These are phyloP conservation scores for Argyra leucocephala DNA, from an alignment of 2,888 invertebrate species.

Conservation along the genomic window DNA sequence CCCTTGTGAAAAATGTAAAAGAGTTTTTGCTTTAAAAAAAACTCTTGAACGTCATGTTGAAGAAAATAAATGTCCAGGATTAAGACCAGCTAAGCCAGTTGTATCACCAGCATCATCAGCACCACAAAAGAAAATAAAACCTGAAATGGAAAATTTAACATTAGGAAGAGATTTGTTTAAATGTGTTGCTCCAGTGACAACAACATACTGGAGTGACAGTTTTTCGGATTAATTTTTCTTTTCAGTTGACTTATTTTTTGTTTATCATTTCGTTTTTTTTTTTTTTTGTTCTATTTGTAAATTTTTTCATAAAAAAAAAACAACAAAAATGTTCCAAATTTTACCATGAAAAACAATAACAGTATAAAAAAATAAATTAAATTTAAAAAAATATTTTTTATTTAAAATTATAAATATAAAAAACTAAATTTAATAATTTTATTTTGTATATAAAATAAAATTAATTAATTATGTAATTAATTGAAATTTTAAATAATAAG, in stretches of 20 bases:
- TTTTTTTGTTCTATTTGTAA: no score
- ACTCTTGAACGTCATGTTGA: slow-evolving; percentile 36
- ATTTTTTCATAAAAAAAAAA: no score
- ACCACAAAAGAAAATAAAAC: slow-evolving; percentile 18
- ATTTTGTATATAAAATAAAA: no score
- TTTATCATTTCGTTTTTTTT: slow-evolving; percentile 7
- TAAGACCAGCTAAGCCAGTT: slow-evolving; percentile 21
- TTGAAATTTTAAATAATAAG: no score
- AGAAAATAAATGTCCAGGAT: slow-evolving; percentile 22
- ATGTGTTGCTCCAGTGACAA: slow-evolving; percentile 43
- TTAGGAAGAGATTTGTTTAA: slow-evolving; percentile 43
- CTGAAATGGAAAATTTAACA: slow-evolving; percentile 27
- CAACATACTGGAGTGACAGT: slow-evolving; percentile 46
- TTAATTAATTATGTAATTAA: no score
- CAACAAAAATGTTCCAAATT: no score
- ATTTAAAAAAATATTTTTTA: no score
- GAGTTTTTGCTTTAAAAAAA: slow-evolving; percentile 35
- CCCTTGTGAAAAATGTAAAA: slow-evolving; percentile 39
- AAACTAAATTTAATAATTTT: no score
- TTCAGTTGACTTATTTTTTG: slow-evolving; percentile 14
- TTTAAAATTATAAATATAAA: no score
- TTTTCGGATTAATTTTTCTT: slow-evolving; percentile 40
- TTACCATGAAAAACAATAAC: no score
- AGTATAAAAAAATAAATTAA: no score
- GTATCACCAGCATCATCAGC: background rate